Evolutionary conservation across 2,888 invertebrate species (phyloP), one percentile per base, ranked within the genome.

Genomic region (Lymantria monacha): DNA sequence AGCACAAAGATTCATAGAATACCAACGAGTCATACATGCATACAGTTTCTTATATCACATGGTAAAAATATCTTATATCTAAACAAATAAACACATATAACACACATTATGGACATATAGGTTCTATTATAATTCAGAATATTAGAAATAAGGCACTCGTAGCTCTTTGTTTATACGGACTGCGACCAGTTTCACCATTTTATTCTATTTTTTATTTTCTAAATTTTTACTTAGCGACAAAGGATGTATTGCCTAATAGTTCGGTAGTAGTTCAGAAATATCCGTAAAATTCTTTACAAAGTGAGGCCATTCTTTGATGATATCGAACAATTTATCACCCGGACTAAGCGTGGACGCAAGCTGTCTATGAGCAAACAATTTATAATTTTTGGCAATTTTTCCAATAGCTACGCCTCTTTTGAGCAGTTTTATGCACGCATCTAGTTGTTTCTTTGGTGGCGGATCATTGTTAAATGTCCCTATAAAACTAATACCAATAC

Each of bases 401-500:
- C 93, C 93, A 36, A 82, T 55, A 10, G 91, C 79, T 0, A 96
- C 92, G 0, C 95, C 96, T 42, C 91, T 75, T 11, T 91, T 83
- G 11, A 96, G 92, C 0, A 96, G 80, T 53, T 93, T 89, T 43
- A 92, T 79, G 3, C 94, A 94, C 0, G 95, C 94, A 13, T 91
- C 87, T 0, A 96, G 62, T 72, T 94, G 88, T 41, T 90, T 85
- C 14, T 87, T 74, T 0, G 93, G 90, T 0, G 93, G 93, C 0
- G 82, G 55, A 0, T 82, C 77, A 0, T 73, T 85, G 43, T 92
- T 94, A 61, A 95, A 96, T 0, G 95, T 95, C 8, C 96, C 96
- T 49, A 96, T 93, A 64, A 95, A 95, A 5, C 94, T 94, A 9
- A 96, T 93, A 1, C 94, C 95, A 31, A 96, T 92, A 69, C 95